These are phyloP conservation scores for Leptosomus discolor DNA, from an alignment of 2,113 vertebrate species.

Conservation along the genomic window DNA sequence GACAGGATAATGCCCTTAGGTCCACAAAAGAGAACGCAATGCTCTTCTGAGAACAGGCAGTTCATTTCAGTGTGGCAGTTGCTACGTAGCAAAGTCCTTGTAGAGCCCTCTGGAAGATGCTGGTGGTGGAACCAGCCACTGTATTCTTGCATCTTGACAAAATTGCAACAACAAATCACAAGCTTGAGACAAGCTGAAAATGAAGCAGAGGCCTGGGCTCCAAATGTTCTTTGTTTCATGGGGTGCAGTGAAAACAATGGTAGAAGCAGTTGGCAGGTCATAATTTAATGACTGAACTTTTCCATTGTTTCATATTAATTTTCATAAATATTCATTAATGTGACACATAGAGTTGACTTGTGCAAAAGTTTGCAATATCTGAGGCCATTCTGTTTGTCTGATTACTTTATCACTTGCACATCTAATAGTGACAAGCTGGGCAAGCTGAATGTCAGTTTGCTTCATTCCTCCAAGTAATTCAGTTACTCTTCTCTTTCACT, in stretches of 20 bases:
- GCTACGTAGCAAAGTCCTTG: not conserved
- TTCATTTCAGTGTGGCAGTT: not conserved
- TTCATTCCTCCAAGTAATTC: not conserved
- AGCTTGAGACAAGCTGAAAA: slow-evolving; percentile 7
- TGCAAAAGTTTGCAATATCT: not conserved
- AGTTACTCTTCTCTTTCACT: not conserved
- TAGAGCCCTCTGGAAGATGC: not conserved
- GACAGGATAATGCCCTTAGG: not conserved
- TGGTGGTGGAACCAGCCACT: not conserved
- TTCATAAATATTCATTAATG: slow-evolving; percentile 23
- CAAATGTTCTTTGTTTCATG: slow-evolving; percentile 23
- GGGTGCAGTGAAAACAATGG: slow-evolving; percentile 8
- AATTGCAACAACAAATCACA: not conserved
- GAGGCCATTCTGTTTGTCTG: not conserved
- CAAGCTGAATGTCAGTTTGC: not conserved
- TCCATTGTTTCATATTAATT: slow-evolving; percentile 13
- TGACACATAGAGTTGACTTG: not conserved
- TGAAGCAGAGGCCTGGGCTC: not conserved
- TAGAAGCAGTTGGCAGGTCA: not conserved
- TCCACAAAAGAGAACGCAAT: not conserved
- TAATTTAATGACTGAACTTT: slow-evolving; percentile 17
- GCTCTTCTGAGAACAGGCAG: not conserved
- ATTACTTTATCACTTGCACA: not conserved
- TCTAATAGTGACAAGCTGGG: not conserved
- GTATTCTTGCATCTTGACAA: not conserved